Evolutionary conservation across 2,113 vertebrate species (phyloP).

Genomic region (Prionailurus bengalensis): DNA sequence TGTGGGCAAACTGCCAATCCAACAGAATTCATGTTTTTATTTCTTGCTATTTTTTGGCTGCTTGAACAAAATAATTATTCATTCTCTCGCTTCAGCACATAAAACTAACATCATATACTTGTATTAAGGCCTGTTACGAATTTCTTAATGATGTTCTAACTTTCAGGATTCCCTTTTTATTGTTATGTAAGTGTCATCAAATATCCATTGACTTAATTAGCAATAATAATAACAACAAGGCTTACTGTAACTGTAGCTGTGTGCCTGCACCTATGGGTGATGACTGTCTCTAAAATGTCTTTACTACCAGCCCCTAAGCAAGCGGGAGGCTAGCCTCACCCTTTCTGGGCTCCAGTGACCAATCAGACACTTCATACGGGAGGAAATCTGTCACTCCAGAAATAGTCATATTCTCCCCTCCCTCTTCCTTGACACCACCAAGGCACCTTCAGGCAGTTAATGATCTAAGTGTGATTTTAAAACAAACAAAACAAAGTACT

Average conservation of each 20-base stretch:
- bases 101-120: conserved; percentile 59
- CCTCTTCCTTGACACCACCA: neutral
- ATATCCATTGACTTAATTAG: conserved; percentile 54
- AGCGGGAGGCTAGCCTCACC: neutral
- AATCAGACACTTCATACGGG: neutral
- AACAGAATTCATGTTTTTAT: conserved; percentile 61
- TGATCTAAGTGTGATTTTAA: neutral
- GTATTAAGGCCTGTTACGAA: conserved; percentile 49
- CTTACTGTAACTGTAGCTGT: neutral
- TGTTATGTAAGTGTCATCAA: conserved; percentile 59
- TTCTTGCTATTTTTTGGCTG: conserved; percentile 60
- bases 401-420: neutral
- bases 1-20: conserved; percentile 46
- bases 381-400: neutral
- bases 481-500: neutral
- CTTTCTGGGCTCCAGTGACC: neutral
- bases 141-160: conserved; percentile 59
- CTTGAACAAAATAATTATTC: conserved; percentile 69
- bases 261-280: neutral
- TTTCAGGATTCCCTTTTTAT: conserved; percentile 71
- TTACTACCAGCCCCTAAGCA: neutral
- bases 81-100: conserved; percentile 60
- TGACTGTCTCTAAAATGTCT: neutral
- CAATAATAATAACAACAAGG: conserved; percentile 55
- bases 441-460: neutral